Evolutionary conservation across 2,113 vertebrate genomes (phyloP).

Genomic region (Paramormyrops kingsleyae): DNA sequence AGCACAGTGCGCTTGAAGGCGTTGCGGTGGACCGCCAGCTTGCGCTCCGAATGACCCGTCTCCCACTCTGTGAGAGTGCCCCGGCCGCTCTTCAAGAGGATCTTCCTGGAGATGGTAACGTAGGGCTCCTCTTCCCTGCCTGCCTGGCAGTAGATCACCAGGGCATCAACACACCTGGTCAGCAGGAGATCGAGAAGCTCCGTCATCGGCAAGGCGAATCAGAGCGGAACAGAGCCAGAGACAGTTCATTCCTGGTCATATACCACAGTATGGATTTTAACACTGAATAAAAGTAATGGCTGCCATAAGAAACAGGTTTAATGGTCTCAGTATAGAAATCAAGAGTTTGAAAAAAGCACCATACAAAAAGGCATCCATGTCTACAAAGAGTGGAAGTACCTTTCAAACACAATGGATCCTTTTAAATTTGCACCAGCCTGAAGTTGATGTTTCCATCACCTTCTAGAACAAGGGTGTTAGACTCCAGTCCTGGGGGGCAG

Average conservation of each 20-base stretch:
- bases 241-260: background rate
- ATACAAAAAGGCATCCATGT: background rate
- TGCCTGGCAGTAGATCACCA: slow-evolving; percentile 75
- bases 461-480: too few relatives aligned
- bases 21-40: slow-evolving; percentile 75
- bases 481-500: too few relatives aligned
- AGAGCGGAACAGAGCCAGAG: background rate
- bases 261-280: background rate
- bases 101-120: slow-evolving; percentile 82
- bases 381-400: background rate
- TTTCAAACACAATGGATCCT: background rate
- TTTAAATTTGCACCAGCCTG: background rate
- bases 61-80: slow-evolving; percentile 78
- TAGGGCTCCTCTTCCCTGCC: slow-evolving; percentile 79
- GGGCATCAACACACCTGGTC: slow-evolving; percentile 84
- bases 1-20: slow-evolving; percentile 90
- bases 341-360: background rate
- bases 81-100: slow-evolving; percentile 64
- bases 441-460: background rate
- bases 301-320: background rate
- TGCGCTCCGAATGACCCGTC: slow-evolving; percentile 79
- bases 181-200: background rate
- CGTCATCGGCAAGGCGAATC: background rate
- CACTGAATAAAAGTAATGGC: background rate
- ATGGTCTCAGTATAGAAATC: background rate